Evolutionary conservation across 2,797 vertebrate genomes (phyloP).

Genomic region (Falco rusticolus): DNA sequence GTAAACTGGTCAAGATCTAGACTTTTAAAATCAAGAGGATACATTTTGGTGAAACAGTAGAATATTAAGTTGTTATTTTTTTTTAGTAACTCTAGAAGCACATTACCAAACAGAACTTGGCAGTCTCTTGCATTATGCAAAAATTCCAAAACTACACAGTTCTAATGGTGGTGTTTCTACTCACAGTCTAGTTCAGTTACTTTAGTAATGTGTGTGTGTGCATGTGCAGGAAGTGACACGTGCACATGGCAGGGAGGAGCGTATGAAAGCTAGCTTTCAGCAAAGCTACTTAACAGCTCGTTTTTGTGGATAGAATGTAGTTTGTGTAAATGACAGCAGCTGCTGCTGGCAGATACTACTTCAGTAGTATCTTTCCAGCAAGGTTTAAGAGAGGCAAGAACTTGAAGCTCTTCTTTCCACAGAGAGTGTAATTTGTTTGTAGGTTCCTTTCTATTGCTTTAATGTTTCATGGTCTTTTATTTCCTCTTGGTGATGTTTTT

Average conservation of each 20-base stretch:
- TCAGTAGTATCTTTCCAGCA: neutral
- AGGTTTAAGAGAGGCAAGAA: neutral
- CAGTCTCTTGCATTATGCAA: too few species aligned
- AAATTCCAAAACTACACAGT: neutral
- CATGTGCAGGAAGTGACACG: too few species aligned
- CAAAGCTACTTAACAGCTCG: neutral
- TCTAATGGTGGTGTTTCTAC: neutral
- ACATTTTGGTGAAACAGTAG: neutral
- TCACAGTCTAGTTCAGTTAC: neutral
- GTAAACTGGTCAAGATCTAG: neutral
- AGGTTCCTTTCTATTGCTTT: neutral
- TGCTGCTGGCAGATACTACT: neutral
- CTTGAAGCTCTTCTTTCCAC: neutral
- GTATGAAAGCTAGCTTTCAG: neutral
- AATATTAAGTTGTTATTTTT: neutral
- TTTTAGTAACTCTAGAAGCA: neutral
- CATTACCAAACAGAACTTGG: neutral
- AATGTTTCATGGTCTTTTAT: neutral
- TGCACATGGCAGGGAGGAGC: neutral
- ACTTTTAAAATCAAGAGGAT: neutral
- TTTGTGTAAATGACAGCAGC: neutral
- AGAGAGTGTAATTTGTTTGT: neutral
- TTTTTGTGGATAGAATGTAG: neutral
- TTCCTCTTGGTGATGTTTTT: neutral
- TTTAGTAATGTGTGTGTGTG: neutral